Base-by-base conservation (phyloP, 2,888 invertebrate genomes). In the Xanthorhoe designata region DNA sequence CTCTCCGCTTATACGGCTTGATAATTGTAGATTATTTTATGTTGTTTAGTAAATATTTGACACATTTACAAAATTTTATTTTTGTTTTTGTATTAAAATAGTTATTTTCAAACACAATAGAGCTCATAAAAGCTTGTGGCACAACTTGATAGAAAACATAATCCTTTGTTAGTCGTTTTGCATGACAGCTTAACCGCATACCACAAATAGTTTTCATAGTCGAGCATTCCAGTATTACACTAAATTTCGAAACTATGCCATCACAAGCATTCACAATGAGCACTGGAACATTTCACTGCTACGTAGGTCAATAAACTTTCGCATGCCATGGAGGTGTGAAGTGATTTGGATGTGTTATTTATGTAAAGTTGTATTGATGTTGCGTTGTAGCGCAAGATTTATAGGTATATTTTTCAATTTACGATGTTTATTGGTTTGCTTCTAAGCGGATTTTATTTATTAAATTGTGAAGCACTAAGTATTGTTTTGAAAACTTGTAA, bases 221-320 rank as follows among this genome's bases (percentile, higher is more conserved):
- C 13, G 13, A 9, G 55, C 55, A 65, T 56, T 42, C 62, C 60
- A 32, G 55, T 32, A 49, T 61, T 58, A 45, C 64, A 51, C 45
- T 56, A 45, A 52, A 68, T 66, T 60, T 45, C 56, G 19, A 61
- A 60, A 68, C 68, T 66, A 68, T 64, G 60, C 62, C 61, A 58
- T 15, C 38, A 29, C 61, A 45, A 51, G 53, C 57, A 15, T 57
- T 57, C 54, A 61, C 57, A 64, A 50, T 67, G 42, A 64, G 61
- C 60, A 68, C 32, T 47, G 64, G 24, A 63, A 64, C 61, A 49
- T 64, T 67, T 64, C 64, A 64, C 59, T 61, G 69, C 61, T 69
- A 66, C 71, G 74, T 70, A 72, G 81, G 81, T 78, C 79, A 74
- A 79, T 78, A 78, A 78, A 78, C 81, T 75, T 73, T 75, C 72